Conservation (phyloP, 2,888 invertebrate species). For the Tuta absoluta region DNA sequence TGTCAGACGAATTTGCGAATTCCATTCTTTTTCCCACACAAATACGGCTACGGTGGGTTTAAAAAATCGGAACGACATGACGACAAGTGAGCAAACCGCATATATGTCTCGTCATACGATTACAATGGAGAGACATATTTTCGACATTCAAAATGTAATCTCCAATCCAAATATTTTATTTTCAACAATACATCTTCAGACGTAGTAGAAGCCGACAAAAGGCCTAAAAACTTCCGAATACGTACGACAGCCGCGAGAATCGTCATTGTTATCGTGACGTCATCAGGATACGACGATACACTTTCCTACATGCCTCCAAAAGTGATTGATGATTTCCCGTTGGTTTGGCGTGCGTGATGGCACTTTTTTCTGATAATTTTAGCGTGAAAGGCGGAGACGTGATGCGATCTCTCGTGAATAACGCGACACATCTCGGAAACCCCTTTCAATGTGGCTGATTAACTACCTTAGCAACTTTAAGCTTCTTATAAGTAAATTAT, state of each 20-base stretch:
- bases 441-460: background rate
- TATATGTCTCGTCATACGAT: no score
- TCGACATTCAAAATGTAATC: no score
- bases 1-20: no score
- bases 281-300: constrained; percentile 17
- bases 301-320: background rate
- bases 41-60: no score
- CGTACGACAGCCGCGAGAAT: background rate
- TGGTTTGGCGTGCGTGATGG: constrained; percentile 15
- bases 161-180: no score
- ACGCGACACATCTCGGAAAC: background rate
- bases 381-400: background rate
- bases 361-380: background rate
- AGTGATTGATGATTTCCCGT: constrained; percentile 61
- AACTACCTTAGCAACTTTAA: background rate
- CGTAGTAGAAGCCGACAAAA: background rate
- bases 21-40: no score
- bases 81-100: no score
- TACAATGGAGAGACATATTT: no score
- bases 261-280: constrained; percentile 11
- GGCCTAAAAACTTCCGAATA: constrained; percentile 1
- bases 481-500: no score
- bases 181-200: background rate
- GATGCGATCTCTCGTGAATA: background rate
- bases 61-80: no score